These are phyloP conservation scores for Cranoglanis bouderius DNA, from an alignment of 2,113 vertebrate genomes.

Conservation along the genomic window DNA sequence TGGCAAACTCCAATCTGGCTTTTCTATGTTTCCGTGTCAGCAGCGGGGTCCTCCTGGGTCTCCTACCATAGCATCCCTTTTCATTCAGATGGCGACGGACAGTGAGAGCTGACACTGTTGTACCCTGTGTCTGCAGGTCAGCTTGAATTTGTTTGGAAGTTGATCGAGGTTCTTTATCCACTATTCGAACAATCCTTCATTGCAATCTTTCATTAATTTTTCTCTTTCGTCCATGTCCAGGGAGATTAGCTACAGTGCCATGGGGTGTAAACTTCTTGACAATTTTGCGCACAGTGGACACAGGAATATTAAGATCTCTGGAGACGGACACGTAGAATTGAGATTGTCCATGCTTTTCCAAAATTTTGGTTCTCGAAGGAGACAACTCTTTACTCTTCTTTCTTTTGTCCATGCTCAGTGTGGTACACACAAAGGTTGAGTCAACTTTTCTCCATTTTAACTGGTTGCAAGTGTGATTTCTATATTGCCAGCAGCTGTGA, in stretches of 20 bases:
- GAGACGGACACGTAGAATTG: not conserved
- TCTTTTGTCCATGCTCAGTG: too few species aligned
- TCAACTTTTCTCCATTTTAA: too few species aligned
- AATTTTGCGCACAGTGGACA: not conserved
- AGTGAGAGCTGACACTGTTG: not conserved
- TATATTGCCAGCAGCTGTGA: too few species aligned
- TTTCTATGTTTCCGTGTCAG: not conserved
- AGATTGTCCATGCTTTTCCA: too few species aligned
- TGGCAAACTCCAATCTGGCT: not conserved
- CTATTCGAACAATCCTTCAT: not conserved
- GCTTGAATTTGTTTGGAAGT: too few species aligned
- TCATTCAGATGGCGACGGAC: not conserved
- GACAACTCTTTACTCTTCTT: too few species aligned
- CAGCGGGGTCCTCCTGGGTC: not conserved
- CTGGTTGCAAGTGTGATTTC: too few species aligned
- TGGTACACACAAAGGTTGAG: too few species aligned
- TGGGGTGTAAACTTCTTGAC: constrained; percentile 17
- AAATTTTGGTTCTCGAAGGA: too few species aligned
- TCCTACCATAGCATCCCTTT: not conserved
- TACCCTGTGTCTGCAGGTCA: too few species aligned
- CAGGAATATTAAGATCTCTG: constrained; percentile 33
- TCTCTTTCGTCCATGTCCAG: not conserved
- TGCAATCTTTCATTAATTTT: not conserved
- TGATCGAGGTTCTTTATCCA: not conserved
- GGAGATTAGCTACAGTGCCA: not conserved